Base-by-base conservation (phyloP, 2,797 vertebrate genomes). In the Euthynnus affinis region DNA sequence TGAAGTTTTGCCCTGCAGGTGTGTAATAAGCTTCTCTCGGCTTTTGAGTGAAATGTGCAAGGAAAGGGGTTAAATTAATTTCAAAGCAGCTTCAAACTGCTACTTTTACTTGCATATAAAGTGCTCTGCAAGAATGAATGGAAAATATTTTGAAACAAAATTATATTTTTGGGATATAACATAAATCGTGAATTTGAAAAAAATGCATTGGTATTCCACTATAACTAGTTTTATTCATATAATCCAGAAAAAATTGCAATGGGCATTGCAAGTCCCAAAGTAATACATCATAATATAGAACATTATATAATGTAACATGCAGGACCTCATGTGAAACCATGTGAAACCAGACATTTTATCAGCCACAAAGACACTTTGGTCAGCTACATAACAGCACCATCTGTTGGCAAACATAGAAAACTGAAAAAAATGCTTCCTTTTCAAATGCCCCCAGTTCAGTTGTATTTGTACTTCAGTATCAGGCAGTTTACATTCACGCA, bases 1-100 rank as follows among this genome's bases (percentile, higher is more conserved):
- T 91, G 85, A 94, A 90, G 88, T 84, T 87, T 68, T 63, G 69
- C 82, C 80, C 53, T 67, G 85, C 86, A 93, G 91, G 85, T 88
- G 89, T 84, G 85, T 44, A 29, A 32, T 27, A 12, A 25, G 53
- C 52, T 52, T 63, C 37, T 69, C 52, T 78, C 23, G 18, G 23
- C 61, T 49, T 64, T 53, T 7, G 6, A 70, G 61, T 17, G 8
- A 56, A 69, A 70, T 46, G 62, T 4, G 57, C 46, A 32, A 0
- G 20, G 4, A 4, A 51, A 12, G 17, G 32, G 48, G 10, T 51
- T 32, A 13, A 22, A 56, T 53, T 32, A 0, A 55, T 46, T 32
- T 3, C 5, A 5, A 52, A 56, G 4, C 53, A 51, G 51, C 51
- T n/a, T 20, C 4, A 48, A 64, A 34, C 52, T 13, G 60, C 18